Percentiles rank a stretch among this genome's conserved stretches.
phyloP scores from a whole-genome alignment of 2,888 invertebrate species.

The Capitulum mitella region DNA sequence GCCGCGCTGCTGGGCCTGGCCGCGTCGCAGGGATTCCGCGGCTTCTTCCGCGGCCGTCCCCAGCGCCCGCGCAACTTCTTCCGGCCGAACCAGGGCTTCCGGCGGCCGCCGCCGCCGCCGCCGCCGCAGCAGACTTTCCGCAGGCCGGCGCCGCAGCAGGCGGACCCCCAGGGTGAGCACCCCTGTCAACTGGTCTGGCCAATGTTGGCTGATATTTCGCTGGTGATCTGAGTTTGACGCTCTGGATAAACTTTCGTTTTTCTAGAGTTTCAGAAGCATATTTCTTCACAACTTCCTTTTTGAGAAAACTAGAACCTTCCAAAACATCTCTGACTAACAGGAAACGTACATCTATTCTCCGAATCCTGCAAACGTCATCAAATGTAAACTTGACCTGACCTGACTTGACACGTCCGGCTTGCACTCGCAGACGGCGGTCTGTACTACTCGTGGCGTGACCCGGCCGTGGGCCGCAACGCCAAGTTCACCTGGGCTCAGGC shows the following conservation, averaged over 20 bases:
- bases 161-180: too few species aligned
- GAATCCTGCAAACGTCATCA: too few species aligned
- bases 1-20: neutral
- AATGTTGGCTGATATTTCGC: too few species aligned
- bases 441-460: slow-evolving; percentile 1
- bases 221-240: too few species aligned
- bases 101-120: neutral
- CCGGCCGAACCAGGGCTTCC: neutral
- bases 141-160: neutral
- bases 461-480: neutral
- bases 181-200: too few species aligned
- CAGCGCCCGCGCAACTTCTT: neutral
- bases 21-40: neutral
- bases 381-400: neutral
- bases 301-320: too few species aligned
- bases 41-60: neutral
- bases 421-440: neutral
- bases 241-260: too few species aligned
- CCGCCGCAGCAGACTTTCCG: slow-evolving; percentile 5
- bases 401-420: neutral
- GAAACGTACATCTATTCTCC: too few species aligned
- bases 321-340: too few species aligned
- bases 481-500: slow-evolving; percentile 27
- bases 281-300: too few species aligned
- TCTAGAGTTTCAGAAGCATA: too few species aligned